phyloP scores from a whole-genome alignment of 2,113 vertebrate genomes.

The Dryoscopus gambensis region DNA sequence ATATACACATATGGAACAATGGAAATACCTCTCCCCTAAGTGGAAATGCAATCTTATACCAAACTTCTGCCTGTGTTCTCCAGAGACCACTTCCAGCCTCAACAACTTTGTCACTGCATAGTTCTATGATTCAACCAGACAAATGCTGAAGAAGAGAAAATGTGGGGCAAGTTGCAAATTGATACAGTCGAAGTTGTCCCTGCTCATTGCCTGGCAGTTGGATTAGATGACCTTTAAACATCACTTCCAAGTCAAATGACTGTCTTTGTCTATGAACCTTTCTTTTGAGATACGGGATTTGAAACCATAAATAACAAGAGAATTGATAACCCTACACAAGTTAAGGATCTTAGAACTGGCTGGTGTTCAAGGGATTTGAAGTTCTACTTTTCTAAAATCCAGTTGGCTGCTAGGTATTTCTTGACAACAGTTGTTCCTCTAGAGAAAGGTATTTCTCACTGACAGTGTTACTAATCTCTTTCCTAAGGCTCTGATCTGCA shows the following conservation, averaged over 20 bases:
- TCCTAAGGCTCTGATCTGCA: neutral
- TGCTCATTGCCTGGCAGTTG: neutral
- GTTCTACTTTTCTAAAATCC: neutral
- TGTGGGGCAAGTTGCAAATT: rapidly evolving
- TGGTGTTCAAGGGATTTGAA: neutral
- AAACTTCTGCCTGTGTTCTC: neutral
- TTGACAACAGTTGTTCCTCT: neutral
- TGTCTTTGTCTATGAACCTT: neutral
- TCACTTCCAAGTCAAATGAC: neutral
- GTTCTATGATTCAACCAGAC: neutral
- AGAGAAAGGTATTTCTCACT: neutral
- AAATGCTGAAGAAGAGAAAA: neutral
- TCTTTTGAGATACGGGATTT: neutral
- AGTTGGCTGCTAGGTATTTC: neutral
- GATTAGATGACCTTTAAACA: neutral
- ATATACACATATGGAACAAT: neutral
- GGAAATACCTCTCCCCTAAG: neutral
- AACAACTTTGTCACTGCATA: neutral
- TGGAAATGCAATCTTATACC: neutral
- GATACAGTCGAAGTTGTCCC: neutral
- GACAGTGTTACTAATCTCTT: neutral
- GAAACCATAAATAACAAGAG: neutral
- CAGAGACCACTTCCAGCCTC: neutral
- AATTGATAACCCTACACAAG: neutral
- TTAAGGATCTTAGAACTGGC: neutral